phyloP scores from a whole-genome alignment of 2,888 invertebrate genomes.

The Synergus itoensis region DNA sequence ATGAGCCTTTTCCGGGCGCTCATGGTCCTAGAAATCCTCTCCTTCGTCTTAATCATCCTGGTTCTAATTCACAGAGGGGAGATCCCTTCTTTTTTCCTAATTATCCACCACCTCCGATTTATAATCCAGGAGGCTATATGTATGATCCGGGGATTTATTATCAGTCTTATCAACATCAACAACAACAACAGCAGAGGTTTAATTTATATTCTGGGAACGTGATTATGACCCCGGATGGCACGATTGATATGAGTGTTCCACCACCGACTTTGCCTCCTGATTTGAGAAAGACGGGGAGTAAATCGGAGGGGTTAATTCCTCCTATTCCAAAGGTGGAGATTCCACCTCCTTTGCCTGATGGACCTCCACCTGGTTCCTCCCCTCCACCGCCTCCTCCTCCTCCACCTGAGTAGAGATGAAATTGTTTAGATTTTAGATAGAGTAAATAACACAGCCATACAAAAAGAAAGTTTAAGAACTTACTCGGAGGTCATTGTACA shows the following conservation, averaged over 20 bases:
- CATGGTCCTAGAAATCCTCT: constrained; percentile 59
- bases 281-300: constrained; percentile 45
- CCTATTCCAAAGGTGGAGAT: constrained; percentile 50
- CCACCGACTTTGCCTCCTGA: constrained; percentile 65
- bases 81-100: constrained; percentile 65
- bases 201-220: constrained; percentile 69
- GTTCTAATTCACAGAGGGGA: constrained; percentile 53
- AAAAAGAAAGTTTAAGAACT: no score
- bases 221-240: constrained; percentile 70
- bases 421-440: not conserved
- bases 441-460: not conserved
- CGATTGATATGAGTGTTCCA: constrained; percentile 73
- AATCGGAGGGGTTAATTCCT: constrained; percentile 43
- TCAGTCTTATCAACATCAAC: constrained; percentile 66
- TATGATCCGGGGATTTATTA: constrained; percentile 70
- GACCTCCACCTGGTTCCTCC: constrained; percentile 82
- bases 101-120: constrained; percentile 58
- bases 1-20: constrained; percentile 41
- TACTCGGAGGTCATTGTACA: no score
- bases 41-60: constrained; percentile 54
- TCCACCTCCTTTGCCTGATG: constrained; percentile 80
- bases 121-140: constrained; percentile 60
- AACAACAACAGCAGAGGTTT: constrained; percentile 59
- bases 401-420: constrained; percentile 66
- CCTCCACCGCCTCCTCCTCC: constrained; percentile 80